Base-by-base conservation (phyloP, 2,113 vertebrate genomes). In the Antechinus stuartii region DNA sequence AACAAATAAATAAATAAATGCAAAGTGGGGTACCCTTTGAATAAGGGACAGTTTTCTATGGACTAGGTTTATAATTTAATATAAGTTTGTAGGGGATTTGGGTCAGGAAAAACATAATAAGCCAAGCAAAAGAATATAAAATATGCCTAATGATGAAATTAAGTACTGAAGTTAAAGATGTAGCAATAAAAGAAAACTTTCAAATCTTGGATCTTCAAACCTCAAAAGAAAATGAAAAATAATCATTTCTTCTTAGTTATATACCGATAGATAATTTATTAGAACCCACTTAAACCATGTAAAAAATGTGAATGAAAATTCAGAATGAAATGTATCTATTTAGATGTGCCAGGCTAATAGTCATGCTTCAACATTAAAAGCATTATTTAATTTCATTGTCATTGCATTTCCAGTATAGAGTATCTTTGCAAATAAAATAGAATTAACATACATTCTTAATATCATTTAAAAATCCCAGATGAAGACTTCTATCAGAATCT, bases 381-480 rank as follows among this genome's bases (percentile, higher is more conserved):
- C 9, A 92, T 55, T 54, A 84, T 94, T 35, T 49, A 8, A 9
- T 46, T 84, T 96, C 54, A n/a, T 95, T 68, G 90, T 93, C 16
- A 84, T 23, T 9, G 10, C 76, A 93, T 7, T 90, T 2, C 10
- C 91, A 93, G 54, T 96, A 98, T 98, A 98, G 97, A 97, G 91
- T 47, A 42, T 46, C 96, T 95, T 8, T 92, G 57, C 95, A 93
- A 90, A 93, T 97, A 95, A 2, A 50, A 96, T 97, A 93, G 95
- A 95, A 96, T 96, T 93, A 92, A 54, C 16, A n/a, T 46, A 0
- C 10, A 50, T 90, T 95, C 96, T 96, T 90, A 98, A 97, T 96
- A 95, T 95, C 91, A 95, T 96, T 98, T 95, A 98, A 93, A 84
- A 96, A 96, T 92, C 96, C 6, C 92, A 95, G 97, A 97, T 89